Percentiles rank a stretch among this genome's conserved stretches.
phyloP scores from a whole-genome alignment of 2,113 vertebrate genomes.

The Vulpes vulpes region DNA sequence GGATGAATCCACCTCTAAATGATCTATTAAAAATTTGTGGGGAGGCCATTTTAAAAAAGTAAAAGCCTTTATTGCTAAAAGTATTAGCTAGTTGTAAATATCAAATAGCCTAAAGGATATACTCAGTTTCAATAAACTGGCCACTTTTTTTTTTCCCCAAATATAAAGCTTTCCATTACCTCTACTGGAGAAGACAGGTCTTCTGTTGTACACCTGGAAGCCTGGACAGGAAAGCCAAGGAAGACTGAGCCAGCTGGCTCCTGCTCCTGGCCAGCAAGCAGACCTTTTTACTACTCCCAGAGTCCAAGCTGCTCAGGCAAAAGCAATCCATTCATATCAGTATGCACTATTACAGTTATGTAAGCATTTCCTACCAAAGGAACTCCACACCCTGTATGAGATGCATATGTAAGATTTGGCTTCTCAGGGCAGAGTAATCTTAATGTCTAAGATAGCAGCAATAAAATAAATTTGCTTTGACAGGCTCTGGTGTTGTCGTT shows the following conservation, averaged over 20 bases:
- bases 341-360: background rate
- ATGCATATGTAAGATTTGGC: background rate
- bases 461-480: conserved; percentile 49
- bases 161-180: background rate
- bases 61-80: background rate
- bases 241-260: background rate
- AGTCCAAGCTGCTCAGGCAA: background rate
- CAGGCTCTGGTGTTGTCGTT: background rate
- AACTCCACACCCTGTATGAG: background rate
- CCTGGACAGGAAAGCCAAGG: background rate
- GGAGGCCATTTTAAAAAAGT: background rate
- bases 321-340: background rate
- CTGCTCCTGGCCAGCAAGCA: background rate
- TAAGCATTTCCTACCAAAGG: background rate
- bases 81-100: conserved; percentile 45
- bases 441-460: background rate
- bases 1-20: background rate
- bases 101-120: background rate
- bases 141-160: background rate
- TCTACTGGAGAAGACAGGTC: background rate
- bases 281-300: background rate
- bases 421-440: background rate
- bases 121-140: background rate
- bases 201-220: background rate
- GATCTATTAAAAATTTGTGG: background rate